These are phyloP conservation scores for Pseudoips prasinana DNA, from an alignment of 2,888 invertebrate genomes.

Conservation along the genomic window DNA sequence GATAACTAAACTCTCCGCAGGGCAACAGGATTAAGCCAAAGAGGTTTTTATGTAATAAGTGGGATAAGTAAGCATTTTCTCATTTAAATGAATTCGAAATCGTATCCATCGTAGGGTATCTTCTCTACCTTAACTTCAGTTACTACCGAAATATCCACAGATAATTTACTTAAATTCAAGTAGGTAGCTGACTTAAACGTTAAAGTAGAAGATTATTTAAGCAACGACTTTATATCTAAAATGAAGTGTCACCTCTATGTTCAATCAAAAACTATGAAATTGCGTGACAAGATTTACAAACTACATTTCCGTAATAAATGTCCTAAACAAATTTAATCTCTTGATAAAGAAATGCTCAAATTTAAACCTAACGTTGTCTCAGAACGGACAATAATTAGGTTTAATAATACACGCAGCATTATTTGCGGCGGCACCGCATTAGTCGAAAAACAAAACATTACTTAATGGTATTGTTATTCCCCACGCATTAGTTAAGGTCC, in stretches of 20 bases:
- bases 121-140: slow-evolving; percentile 2
- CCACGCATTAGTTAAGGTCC: background rate
- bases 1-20: too few species aligned
- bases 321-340: background rate
- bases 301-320: background rate
- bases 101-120: slow-evolving; percentile 4
- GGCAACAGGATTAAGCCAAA: too few species aligned
- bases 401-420: too few species aligned
- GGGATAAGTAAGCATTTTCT: slow-evolving; percentile 3
- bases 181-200: slow-evolving; percentile 13
- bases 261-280: slow-evolving; percentile 3
- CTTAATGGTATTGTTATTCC: too few species aligned
- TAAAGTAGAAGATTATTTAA: slow-evolving; percentile 12
- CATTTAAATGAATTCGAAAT: slow-evolving; percentile 1
- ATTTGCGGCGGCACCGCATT: background rate
- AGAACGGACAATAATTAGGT: background rate
- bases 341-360: background rate
- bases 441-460: slow-evolving; percentile 1
- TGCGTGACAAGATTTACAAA: background rate
- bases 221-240: slow-evolving; percentile 13
- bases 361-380: too few species aligned
- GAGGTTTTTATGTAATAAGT: too few species aligned
- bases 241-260: slow-evolving; percentile 8
- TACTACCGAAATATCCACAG: slow-evolving; percentile 5
- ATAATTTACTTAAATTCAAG: slow-evolving; percentile 8